phyloP scores from a whole-genome alignment of 2,797 vertebrate species.

The Diplodus puntazzo region DNA sequence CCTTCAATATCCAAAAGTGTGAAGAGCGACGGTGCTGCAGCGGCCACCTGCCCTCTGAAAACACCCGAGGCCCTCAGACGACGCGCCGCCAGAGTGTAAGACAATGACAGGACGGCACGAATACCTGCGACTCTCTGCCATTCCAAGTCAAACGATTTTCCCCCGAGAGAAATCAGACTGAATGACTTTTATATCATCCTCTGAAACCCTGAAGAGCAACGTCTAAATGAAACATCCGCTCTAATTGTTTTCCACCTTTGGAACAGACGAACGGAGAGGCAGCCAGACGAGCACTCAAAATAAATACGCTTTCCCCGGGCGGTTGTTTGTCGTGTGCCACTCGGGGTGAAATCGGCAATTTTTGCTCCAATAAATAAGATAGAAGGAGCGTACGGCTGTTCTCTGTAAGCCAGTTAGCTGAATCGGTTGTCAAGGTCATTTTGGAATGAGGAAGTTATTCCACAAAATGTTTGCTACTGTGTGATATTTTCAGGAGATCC shows the following conservation, averaged over 20 bases:
- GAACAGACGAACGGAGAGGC: slow-evolving; percentile 15
- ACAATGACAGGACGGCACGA: slow-evolving; percentile 6
- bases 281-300: slow-evolving; percentile 8
- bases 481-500: neutral
- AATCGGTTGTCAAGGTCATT: slow-evolving; percentile 17
- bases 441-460: neutral
- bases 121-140: slow-evolving; percentile 3
- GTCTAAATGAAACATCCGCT: neutral
- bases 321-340: neutral
- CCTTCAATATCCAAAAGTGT: neutral
- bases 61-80: slow-evolving; percentile 11
- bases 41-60: slow-evolving; percentile 38
- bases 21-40: slow-evolving; percentile 25
- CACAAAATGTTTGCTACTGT: neutral
- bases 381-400: neutral
- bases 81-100: neutral
- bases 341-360: slow-evolving; percentile 28
- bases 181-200: neutral
- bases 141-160: neutral
- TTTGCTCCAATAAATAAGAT: slow-evolving; percentile 25
- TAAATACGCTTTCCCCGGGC: neutral
- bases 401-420: slow-evolving; percentile 5
- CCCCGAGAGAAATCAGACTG: slow-evolving; percentile 1
- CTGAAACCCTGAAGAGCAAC: neutral
- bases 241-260: slow-evolving; percentile 17